phyloP scores from a whole-genome alignment of 2,113 vertebrate genomes.

The Seriola rivoliana region DNA sequence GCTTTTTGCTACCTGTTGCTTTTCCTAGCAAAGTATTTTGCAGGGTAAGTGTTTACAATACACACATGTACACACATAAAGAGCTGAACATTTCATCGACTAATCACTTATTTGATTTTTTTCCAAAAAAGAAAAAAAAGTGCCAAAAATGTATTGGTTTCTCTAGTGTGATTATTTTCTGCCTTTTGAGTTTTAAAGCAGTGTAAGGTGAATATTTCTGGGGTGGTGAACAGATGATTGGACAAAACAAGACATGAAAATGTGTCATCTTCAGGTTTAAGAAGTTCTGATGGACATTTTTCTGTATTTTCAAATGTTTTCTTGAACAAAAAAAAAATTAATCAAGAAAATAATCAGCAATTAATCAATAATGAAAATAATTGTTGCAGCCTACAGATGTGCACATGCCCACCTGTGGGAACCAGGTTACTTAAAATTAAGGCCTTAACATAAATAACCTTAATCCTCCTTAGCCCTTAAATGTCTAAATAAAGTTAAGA shows the following conservation, averaged over 20 bases:
- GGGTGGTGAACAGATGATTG: too few species aligned
- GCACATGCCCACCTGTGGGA: background rate
- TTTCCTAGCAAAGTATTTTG: slow-evolving; percentile 82
- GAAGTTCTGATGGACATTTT: background rate
- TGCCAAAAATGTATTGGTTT: background rate
- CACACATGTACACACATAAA: background rate
- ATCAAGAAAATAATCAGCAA: background rate
- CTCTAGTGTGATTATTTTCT: background rate
- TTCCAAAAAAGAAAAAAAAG: too few species aligned
- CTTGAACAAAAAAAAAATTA: background rate
- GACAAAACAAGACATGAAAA: background rate
- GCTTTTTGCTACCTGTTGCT: slow-evolving; percentile 82
- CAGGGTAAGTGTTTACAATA: slow-evolving; percentile 73
- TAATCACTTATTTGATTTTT: background rate
- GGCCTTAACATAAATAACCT: background rate
- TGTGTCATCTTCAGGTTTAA: background rate
- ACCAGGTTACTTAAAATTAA: background rate
- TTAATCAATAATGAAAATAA: background rate
- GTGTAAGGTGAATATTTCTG: too few species aligned
- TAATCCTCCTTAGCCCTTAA: background rate
- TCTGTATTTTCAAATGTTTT: background rate
- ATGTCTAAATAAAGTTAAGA: background rate
- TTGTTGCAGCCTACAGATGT: background rate
- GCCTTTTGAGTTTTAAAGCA: background rate
- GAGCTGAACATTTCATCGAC: background rate